Evolutionary conservation across 2,113 vertebrate genomes (phyloP).

Genomic region (Pao palembangensis): DNA sequence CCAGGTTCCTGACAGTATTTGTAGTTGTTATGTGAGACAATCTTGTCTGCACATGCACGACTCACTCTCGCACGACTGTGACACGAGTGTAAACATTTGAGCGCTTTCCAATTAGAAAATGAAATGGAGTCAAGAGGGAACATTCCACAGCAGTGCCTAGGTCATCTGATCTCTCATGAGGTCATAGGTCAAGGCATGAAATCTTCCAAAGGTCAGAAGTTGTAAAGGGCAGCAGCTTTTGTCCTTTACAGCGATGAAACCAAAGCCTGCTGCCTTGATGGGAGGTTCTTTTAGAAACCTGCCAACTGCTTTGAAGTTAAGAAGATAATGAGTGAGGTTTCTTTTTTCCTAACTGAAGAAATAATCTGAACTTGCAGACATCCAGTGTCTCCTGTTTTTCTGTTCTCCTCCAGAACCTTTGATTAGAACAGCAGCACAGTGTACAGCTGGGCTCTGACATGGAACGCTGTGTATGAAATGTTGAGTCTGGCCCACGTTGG

Average conservation of each 20-base stretch:
- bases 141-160: constrained; percentile 62
- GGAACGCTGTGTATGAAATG: constrained; percentile 42
- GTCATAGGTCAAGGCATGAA: constrained; percentile 66
- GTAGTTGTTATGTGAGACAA: no score
- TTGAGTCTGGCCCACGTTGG: constrained; percentile 26
- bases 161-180: constrained; percentile 65
- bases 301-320: constrained; percentile 1
- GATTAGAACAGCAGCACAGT: not conserved
- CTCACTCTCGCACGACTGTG: no score
- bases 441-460: constrained; percentile 13
- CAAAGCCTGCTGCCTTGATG: constrained; percentile 6
- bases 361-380: no score
- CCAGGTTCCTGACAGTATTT: no score
- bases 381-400: not conserved
- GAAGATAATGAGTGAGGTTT: not conserved
- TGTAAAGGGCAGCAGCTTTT: constrained; percentile 32
- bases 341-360: not conserved
- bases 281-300: constrained; percentile 20
- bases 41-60: no score
- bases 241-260: constrained; percentile 24
- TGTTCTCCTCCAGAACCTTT: not conserved
- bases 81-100: constrained; percentile 27
- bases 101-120: constrained; percentile 63
- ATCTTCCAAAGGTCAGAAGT: constrained; percentile 30
- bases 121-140: constrained; percentile 56